phyloP scores from a whole-genome alignment of 1,140 invertebrate species.

The Rhizoglyphus robini region DNA sequence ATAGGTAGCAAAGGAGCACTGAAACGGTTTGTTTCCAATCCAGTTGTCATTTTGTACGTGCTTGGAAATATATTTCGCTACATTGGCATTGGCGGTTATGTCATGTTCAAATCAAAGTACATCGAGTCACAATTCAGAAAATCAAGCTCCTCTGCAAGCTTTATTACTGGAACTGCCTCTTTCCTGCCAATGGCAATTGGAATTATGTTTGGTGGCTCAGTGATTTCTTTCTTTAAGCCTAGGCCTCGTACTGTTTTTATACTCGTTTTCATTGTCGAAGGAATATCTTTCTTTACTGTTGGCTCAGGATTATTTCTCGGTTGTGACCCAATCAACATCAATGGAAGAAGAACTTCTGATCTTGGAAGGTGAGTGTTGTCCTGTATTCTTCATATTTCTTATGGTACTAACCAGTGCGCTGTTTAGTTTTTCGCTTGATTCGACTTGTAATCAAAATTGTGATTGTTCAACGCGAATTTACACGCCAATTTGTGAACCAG shows the following conservation, averaged over 20 bases:
- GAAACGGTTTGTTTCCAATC: conserved; percentile 35
- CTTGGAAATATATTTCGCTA: background rate
- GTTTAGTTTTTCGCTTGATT: conserved; percentile 30
- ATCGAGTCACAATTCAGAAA: conserved; percentile 58
- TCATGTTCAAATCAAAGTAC: conserved; percentile 60
- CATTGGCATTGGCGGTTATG: conserved; percentile 42
- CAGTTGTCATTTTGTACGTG: background rate
- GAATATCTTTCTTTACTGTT: conserved; percentile 30
- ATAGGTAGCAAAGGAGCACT: background rate
- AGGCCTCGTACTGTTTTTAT: conserved; percentile 49
- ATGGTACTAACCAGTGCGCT: background rate
- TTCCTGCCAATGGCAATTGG: conserved; percentile 42
- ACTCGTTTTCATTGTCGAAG: conserved; percentile 56
- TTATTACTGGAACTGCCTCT: conserved; percentile 33
- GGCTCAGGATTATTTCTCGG: conserved; percentile 11
- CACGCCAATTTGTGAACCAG: conserved; percentile 53
- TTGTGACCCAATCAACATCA: conserved; percentile 1
- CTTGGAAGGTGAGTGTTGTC: background rate
- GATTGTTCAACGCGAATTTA: conserved; percentile 24
- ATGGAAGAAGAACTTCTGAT: background rate
- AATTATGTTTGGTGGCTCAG: conserved; percentile 48
- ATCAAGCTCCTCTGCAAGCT: conserved; percentile 49
- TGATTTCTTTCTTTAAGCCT: conserved; percentile 54
- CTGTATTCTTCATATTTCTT: background rate
- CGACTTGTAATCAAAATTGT: conserved; percentile 30